phyloP scores from a whole-genome alignment of 1,140 invertebrate species.

The Atta colombica region DNA sequence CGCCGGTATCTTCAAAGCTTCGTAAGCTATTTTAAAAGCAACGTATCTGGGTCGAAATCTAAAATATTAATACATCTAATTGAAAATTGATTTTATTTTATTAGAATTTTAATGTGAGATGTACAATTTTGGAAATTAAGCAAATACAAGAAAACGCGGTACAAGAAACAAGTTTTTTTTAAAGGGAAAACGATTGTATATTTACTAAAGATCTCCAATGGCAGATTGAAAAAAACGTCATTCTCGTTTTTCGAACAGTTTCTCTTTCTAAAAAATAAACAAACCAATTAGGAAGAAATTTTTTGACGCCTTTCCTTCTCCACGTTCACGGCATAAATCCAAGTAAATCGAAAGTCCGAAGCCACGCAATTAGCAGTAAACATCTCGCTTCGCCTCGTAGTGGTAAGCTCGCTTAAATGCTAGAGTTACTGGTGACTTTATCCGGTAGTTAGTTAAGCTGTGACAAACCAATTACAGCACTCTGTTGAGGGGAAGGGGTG shows the following conservation, averaged over 20 bases:
- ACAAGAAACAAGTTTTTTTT: not conserved
- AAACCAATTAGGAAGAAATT: constrained; percentile 37
- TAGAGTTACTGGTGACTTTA: constrained; percentile 72
- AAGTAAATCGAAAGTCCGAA: constrained; percentile 68
- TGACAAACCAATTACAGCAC: constrained; percentile 75
- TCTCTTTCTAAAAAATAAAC: constrained; percentile 1
- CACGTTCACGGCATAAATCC: constrained; percentile 45
- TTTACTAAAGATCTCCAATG: not conserved
- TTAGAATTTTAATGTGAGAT: constrained; percentile 17
- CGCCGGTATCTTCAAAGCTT: not conserved
- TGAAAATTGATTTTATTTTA: constrained; percentile 5
- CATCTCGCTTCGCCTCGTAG: constrained; percentile 69
- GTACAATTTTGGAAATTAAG: constrained; percentile 18
- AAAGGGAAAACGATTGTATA: not conserved
- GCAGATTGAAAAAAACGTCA: constrained; percentile 19
- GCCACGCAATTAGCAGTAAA: constrained; percentile 75
- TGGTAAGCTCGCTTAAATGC: constrained; percentile 73
- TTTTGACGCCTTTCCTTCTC: constrained; percentile 16
- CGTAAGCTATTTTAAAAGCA: not conserved
- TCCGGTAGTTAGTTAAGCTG: constrained; percentile 76
- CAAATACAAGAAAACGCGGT: not conserved
- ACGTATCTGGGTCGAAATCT: not conserved
- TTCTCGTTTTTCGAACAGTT: constrained; percentile 15
- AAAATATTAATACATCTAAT: not conserved
- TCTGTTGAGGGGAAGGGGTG: constrained; percentile 22